phyloP scores from a whole-genome alignment of 2,888 invertebrate species.

The Drosophila fungiperda region DNA sequence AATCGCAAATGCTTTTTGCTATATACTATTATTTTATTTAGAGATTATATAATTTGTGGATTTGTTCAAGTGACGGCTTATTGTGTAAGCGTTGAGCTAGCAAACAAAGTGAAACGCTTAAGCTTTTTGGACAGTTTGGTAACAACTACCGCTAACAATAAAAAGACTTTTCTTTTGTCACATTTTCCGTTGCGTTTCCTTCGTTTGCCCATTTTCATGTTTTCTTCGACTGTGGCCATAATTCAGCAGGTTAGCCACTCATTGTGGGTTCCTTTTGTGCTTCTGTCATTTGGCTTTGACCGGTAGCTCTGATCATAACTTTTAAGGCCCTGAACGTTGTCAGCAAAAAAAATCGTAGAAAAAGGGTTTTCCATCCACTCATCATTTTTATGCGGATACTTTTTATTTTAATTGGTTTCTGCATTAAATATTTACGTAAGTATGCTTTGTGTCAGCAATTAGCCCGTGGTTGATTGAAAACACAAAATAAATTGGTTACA shows the following conservation, averaged over 20 bases:
- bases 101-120: slow-evolving; percentile 13
- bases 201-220: background rate
- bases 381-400: slow-evolving; percentile 12
- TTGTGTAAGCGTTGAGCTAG: slow-evolving; percentile 10
- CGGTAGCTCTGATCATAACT: slow-evolving; percentile 36
- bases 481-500: slow-evolving; percentile 10
- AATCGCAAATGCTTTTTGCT: background rate
- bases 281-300: slow-evolving; percentile 63
- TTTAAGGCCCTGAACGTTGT: slow-evolving; percentile 20
- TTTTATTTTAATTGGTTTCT: slow-evolving; percentile 30
- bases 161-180: slow-evolving; percentile 24
- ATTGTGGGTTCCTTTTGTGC: slow-evolving; percentile 60
- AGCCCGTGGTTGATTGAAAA: slow-evolving; percentile 29
- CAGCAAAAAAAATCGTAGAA: slow-evolving; percentile 59
- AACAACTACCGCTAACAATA: slow-evolving; percentile 4
- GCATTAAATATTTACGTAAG: slow-evolving; percentile 23
- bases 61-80: slow-evolving; percentile 5
- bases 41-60: background rate
- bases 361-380: slow-evolving; percentile 20
- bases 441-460: slow-evolving; percentile 17
- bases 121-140: slow-evolving; percentile 22
- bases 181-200: background rate
- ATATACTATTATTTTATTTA: background rate
- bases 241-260: slow-evolving; percentile 44
- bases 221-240: slow-evolving; percentile 37